Conservation (phyloP, 2,113 vertebrate species). For the Sceloporus undulatus region DNA sequence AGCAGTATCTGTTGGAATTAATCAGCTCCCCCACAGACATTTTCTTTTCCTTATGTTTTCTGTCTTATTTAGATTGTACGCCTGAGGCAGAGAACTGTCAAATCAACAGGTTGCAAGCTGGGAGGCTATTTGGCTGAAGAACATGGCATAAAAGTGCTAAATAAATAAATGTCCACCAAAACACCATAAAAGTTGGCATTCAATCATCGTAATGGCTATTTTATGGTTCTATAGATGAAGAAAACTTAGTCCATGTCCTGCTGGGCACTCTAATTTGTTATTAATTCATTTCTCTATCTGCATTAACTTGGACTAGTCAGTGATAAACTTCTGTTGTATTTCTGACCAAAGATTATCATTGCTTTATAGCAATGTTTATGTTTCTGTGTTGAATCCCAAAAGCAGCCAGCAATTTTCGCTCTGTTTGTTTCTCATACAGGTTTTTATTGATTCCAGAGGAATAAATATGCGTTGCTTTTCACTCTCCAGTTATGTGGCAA, state of each 20-base stretch:
- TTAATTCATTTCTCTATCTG: not conserved
- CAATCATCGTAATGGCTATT: not conserved
- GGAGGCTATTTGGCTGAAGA: not conserved
- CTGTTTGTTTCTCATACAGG: not conserved
- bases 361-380: not conserved
- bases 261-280: not conserved
- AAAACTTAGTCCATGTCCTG: not conserved
- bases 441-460: not conserved
- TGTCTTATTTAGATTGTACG: no score
- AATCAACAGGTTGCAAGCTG: not conserved
- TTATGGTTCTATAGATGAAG: conserved; percentile 1
- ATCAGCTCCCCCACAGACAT: no score
- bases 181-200: not conserved
- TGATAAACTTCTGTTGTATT: not conserved
- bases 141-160: not conserved
- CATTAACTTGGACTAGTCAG: not conserved
- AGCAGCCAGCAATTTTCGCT: not conserved
- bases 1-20: no score
- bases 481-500: not conserved
- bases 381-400: not conserved
- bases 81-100: no score
- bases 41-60: no score
- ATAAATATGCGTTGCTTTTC: not conserved
- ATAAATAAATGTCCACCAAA: not conserved
- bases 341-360: not conserved